Evolutionary conservation across 2,888 invertebrate genomes (phyloP).

Genomic region (Formica aserva): DNA sequence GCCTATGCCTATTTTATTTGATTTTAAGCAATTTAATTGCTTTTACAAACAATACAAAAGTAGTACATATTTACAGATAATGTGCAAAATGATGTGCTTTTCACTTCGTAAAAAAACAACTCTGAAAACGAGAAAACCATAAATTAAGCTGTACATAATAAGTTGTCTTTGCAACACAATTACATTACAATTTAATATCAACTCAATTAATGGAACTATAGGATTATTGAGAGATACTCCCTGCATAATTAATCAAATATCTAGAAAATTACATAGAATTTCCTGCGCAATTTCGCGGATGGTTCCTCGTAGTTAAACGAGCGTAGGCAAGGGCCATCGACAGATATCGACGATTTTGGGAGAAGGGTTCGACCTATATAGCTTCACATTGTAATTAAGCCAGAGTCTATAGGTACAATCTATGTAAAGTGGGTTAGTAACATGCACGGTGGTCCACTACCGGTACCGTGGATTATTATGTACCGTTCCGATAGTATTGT

Average conservation of each 20-base stretch:
- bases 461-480: constrained; percentile 70
- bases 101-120: neutral
- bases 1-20: neutral
- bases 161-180: neutral
- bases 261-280: constrained; percentile 16
- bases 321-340: constrained; percentile 52
- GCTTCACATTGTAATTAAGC: constrained; percentile 78
- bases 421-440: constrained; percentile 75
- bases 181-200: neutral
- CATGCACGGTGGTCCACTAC: constrained; percentile 63
- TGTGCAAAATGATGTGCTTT: neutral
- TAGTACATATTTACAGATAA: neutral
- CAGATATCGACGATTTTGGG: constrained; percentile 68
- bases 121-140: neutral
- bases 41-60: neutral
- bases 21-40: neutral
- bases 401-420: constrained; percentile 75
- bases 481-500: constrained; percentile 53
- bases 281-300: constrained; percentile 18
- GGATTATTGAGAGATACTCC: neutral
- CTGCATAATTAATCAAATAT: neutral
- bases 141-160: neutral
- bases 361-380: constrained; percentile 56
- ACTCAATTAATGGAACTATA: neutral
- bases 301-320: constrained; percentile 50